Percentiles rank a stretch among this genome's conserved stretches.
Evolutionary conservation across 2,888 invertebrate genomes (phyloP).

Genomic region (Cheilosia urbana): DNA sequence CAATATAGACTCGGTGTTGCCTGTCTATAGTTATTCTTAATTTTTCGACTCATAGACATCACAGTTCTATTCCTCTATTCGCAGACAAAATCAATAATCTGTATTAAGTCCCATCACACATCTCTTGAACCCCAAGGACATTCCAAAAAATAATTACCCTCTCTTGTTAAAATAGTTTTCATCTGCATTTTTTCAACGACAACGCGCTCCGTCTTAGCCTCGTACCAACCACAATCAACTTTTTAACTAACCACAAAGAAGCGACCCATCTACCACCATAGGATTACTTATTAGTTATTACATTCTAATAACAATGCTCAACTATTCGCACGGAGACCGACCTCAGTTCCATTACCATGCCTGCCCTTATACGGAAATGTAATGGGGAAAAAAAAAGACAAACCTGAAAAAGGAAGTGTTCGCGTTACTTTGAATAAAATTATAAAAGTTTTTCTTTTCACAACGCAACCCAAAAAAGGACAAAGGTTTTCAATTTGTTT

Average conservation of each 20-base stretch:
- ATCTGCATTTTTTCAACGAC: background rate
- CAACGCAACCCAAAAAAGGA: conserved; percentile 60
- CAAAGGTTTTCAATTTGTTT: conserved; percentile 74
- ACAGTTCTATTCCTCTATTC: background rate
- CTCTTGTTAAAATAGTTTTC: conserved; percentile 50
- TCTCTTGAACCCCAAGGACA: conserved; percentile 30
- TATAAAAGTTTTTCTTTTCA: conserved; percentile 74
- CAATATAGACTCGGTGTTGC: too few species aligned
- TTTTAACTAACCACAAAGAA: conserved; percentile 61
- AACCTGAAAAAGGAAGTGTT: conserved; percentile 63
- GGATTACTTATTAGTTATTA: conserved; percentile 71
- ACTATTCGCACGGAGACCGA: conserved; percentile 61
- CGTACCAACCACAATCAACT: conserved; percentile 50
- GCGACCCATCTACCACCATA: conserved; percentile 9
- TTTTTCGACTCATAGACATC: too few species aligned
- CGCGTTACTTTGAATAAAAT: conserved; percentile 75
- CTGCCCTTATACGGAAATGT: background rate
- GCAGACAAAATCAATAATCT: conserved; percentile 25
- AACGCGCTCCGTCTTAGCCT: background rate
- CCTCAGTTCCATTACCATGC: conserved; percentile 59
- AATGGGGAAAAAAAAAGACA: conserved; percentile 34
- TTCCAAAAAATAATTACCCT: conserved; percentile 64
- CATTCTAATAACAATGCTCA: conserved; percentile 72
- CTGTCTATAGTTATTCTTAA: too few species aligned
- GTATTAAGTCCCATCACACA: conserved; percentile 28